Conservation (phyloP, 2,797 vertebrate genomes). For the Coregonus sp. region DNA sequence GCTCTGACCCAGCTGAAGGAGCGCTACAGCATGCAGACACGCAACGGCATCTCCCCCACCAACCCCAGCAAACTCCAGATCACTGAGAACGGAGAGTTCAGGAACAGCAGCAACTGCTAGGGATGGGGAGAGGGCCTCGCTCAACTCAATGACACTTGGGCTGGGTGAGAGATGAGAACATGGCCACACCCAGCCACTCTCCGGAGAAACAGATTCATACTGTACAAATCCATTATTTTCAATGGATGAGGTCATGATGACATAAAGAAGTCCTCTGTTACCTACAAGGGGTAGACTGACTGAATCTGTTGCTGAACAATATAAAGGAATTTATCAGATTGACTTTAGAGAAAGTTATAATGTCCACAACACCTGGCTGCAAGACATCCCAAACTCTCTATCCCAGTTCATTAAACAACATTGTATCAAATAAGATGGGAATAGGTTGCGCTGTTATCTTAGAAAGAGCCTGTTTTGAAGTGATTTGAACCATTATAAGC, state of each 20-base stretch:
- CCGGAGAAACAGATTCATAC: neutral
- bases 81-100: slow-evolving; percentile 97
- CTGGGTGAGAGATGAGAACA: no score
- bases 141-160: no score
- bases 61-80: slow-evolving; percentile 98
- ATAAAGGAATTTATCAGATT: neutral
- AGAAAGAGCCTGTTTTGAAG: neutral
- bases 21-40: slow-evolving; percentile 93
- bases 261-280: neutral
- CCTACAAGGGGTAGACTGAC: neutral
- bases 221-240: neutral
- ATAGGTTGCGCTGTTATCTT: neutral
- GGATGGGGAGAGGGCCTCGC: neutral
- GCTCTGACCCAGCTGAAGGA: slow-evolving; percentile 98
- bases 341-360: neutral
- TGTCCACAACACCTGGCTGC: neutral
- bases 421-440: neutral
- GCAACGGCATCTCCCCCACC: slow-evolving; percentile 97
- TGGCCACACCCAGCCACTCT: neutral
- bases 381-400: neutral
- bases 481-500: neutral
- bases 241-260: slow-evolving; percentile 1
- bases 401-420: neutral
- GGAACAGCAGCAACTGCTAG: slow-evolving; percentile 95
- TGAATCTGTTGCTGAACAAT: neutral